A percentile compares a stretch with the other conserved stretches of the same genome.
Conservation (phyloP, 2,888 invertebrate genomes). For the Autographa pulchrina region DNA sequence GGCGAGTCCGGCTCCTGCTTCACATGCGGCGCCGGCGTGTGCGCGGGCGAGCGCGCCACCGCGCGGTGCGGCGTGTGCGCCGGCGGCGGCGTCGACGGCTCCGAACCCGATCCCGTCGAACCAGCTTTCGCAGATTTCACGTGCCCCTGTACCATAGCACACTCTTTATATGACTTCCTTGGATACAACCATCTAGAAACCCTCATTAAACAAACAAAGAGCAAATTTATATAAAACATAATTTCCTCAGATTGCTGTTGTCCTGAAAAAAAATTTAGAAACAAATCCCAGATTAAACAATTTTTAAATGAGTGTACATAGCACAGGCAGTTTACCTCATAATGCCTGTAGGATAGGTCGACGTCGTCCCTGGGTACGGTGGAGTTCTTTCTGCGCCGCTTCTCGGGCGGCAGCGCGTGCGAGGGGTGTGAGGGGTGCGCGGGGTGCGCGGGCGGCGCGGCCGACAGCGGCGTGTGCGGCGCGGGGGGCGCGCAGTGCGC, state of each 20-base stretch:
- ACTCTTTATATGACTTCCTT: slow-evolving; percentile 4
- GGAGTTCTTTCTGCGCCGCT: slow-evolving; percentile 86
- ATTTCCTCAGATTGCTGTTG: neutral
- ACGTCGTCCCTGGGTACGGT: slow-evolving; percentile 80
- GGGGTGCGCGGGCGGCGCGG: slow-evolving; percentile 65
- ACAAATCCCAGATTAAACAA: neutral
- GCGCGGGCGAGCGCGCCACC: slow-evolving; percentile 83
- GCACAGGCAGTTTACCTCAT: slow-evolving; percentile 73
- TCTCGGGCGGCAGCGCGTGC: slow-evolving; percentile 74
- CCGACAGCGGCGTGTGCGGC: slow-evolving; percentile 73
- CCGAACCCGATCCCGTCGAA: slow-evolving; percentile 85
- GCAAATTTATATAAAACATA: neutral
- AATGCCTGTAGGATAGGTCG: slow-evolving; percentile 81
- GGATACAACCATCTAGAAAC: neutral
- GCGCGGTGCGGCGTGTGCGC: slow-evolving; percentile 80
- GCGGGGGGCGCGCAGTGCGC: slow-evolving; percentile 79
- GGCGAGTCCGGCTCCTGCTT: slow-evolving; percentile 67
- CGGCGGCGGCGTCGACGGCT: slow-evolving; percentile 86
- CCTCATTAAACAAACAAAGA: neutral
- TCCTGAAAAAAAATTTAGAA: neutral
- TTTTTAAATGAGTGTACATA: neutral
- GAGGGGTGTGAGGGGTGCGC: slow-evolving; percentile 64
- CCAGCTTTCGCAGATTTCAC: slow-evolving; percentile 79
- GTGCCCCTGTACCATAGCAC: slow-evolving; percentile 69
- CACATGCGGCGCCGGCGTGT: slow-evolving; percentile 73